Percentiles rank a stretch among this genome's conserved stretches.
These are phyloP conservation scores for Drosophila gaucha DNA, from an alignment of 2,888 invertebrate species.

Conservation along the genomic window DNA sequence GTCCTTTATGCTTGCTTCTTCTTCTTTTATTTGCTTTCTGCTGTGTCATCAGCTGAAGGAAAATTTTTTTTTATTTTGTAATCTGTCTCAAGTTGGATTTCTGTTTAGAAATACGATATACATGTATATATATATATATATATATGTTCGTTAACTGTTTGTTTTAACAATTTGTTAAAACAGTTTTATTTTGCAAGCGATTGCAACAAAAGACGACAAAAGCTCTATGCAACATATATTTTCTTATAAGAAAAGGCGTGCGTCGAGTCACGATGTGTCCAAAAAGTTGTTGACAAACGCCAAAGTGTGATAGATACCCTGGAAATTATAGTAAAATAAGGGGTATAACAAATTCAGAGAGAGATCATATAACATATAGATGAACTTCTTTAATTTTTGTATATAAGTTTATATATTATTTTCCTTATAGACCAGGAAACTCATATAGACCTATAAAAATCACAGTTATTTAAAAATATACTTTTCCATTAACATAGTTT, in stretches of 20 bases:
- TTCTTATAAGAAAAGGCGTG: constrained; percentile 10
- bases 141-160: constrained; percentile 17
- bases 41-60: constrained; percentile 14
- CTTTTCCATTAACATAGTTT: no score
- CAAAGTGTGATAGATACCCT: constrained; percentile 7
- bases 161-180: constrained; percentile 2
- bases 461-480: no score
- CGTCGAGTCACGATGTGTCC: constrained; percentile 18
- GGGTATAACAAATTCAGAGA: not conserved
- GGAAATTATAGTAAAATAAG: not conserved
- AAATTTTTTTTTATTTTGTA: constrained; percentile 3
- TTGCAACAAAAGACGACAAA: constrained; percentile 7
- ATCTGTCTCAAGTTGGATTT: constrained; percentile 15
- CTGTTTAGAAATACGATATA: constrained; percentile 36
- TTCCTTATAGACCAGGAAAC: no score
- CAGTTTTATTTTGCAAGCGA: constrained; percentile 4
- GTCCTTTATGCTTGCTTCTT: not conserved
- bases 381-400: no score
- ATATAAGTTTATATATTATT: no score
- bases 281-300: constrained; percentile 19
- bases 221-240: constrained; percentile 1
- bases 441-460: not conserved
- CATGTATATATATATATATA: constrained; percentile 20
- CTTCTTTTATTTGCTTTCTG: constrained; percentile 2
- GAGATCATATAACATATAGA: no score